Base-by-base conservation (phyloP, 2,888 invertebrate species). In the Ecliptopera silaceata region DNA sequence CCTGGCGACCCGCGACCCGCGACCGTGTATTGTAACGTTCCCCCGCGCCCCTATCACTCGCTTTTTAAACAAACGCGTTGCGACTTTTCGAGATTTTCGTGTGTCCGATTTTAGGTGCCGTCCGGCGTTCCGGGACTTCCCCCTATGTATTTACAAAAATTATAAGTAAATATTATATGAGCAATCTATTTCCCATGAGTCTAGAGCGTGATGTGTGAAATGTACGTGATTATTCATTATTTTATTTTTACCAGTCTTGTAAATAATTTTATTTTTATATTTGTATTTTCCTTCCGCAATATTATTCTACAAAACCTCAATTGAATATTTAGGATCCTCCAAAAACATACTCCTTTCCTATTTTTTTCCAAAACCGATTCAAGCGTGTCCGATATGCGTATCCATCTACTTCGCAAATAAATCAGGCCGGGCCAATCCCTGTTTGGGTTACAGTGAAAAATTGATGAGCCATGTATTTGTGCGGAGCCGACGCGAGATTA, bases 401-500 rank as follows among this genome's bases (percentile, higher is more conserved):
- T 53, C 32, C 34, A 17, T 42, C 38, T n/a, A 26, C 22, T 39
- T 50, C 17, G 41, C 50, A 48, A 59, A 64, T 58, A 64, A 56
- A 59, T 59, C 53, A 54, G 53, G 20, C 46, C 46, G 51, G 61
- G 63, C 60, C 59, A 58, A 50, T 41, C 42, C 39, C 34, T 42
- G 56, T 48, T 61, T 42, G 56, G 49, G 59, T 59, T 59, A 47
- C 57, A 53, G 59, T 63, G 56, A 63, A 63, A 65, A 58, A 65
- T 61, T 56, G 55, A 65, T 59, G 54, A 59, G 57, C 59, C 46
- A 57, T 65, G 49, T 59, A 56, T 65, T 56, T 51, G 38, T 48
- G 34, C 44, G 44, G 59, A 42, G 47, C 51, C 11, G 43, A 51
- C 31, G 53, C 46, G 32, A 46, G 48, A 49, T 53, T 48, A 49